phyloP scores from a whole-genome alignment of 2,888 invertebrate species.

The Apotomis capreana region DNA sequence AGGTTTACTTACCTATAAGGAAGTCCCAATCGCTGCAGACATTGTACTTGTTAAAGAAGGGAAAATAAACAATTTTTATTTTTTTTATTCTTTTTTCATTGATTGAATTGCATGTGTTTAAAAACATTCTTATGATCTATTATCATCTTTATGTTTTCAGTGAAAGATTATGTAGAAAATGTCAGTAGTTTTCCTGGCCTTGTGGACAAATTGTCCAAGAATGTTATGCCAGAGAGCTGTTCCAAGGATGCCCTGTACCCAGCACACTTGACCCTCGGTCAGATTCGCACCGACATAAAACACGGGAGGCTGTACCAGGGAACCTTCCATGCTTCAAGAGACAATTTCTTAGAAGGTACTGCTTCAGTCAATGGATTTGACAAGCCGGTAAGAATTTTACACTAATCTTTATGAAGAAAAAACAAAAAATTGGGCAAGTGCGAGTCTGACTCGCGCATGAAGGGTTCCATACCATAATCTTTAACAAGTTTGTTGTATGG shows the following conservation, averaged over 20 bases:
- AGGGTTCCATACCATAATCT: too few species aligned
- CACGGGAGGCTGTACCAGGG: conserved; percentile 90
- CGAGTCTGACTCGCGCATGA: too few species aligned
- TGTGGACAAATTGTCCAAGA: conserved; percentile 91
- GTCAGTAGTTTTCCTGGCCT: conserved; percentile 86
- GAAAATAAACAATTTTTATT: too few species aligned
- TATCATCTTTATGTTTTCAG: conserved; percentile 66
- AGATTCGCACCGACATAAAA: conserved; percentile 91
- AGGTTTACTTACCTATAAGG: too few species aligned
- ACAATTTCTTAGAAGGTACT: conserved; percentile 96
- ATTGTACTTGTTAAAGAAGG: too few species aligned
- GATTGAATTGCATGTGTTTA: too few species aligned
- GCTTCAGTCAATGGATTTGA: conserved; percentile 92
- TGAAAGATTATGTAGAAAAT: conserved; percentile 90
- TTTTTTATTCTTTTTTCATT: too few species aligned
- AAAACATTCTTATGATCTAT: not conserved
- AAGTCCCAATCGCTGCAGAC: too few species aligned
- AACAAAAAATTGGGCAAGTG: too few species aligned
- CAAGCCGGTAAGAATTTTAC: conserved; percentile 85
- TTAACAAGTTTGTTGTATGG: too few species aligned
- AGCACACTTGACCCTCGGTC: conserved; percentile 90
- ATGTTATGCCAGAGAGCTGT: conserved; percentile 84
- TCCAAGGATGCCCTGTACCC: conserved; percentile 89
- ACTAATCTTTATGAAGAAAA: too few species aligned
- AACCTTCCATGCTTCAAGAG: conserved; percentile 92